phyloP scores from a whole-genome alignment of 92 coral and sea anemone genomes.

The Epizoanthus illoricatus region DNA sequence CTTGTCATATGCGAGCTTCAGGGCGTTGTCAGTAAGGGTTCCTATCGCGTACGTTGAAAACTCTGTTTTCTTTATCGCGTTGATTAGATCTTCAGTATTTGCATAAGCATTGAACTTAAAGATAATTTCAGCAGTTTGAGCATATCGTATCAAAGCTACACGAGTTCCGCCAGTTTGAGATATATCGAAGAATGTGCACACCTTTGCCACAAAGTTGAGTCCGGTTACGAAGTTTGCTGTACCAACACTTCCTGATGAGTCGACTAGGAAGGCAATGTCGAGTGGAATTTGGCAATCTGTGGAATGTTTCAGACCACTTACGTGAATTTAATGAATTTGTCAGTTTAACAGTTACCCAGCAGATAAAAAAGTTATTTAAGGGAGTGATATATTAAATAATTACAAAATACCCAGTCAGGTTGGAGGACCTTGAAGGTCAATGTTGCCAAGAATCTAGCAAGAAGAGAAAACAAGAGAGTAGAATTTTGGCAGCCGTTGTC shows the following conservation, averaged over 20 bases:
- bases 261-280: conserved; percentile 65
- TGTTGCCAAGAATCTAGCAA: too few relatives aligned
- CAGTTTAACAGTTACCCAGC: neutral
- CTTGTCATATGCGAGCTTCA: conserved; percentile 29
- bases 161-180: conserved; percentile 49
- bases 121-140: conserved; percentile 39
- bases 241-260: conserved; percentile 65
- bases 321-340: neutral
- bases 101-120: conserved; percentile 49
- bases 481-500: too few relatives aligned
- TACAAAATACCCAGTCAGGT: neutral
- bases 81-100: conserved; percentile 47
- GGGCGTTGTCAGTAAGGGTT: conserved; percentile 58
- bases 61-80: conserved; percentile 39
- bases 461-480: too few relatives aligned
- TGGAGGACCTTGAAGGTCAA: neutral
- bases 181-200: conserved; percentile 55
- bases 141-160: conserved; percentile 63
- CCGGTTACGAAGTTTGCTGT: conserved; percentile 28
- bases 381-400: neutral
- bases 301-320: neutral
- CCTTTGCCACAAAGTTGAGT: conserved; percentile 51
- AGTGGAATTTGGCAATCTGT: conserved; percentile 66
- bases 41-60: conserved; percentile 13
- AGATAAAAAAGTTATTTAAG: neutral